Base-by-base conservation (phyloP, 2,888 invertebrate genomes). In the Trichopria drosophilae region DNA sequence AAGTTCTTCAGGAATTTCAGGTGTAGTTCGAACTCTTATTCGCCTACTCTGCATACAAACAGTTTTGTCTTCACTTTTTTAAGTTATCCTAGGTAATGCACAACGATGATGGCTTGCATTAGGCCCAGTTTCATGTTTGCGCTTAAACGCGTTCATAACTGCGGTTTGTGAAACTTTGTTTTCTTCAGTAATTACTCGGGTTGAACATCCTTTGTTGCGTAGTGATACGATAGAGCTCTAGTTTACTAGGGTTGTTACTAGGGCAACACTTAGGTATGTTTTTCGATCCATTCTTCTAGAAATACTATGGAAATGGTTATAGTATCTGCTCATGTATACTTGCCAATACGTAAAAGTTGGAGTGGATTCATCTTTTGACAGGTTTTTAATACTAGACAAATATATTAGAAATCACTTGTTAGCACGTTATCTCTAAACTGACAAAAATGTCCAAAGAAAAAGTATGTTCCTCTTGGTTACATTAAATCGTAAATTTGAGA, bases 201-300 rank as follows among this genome's bases (percentile, higher is more conserved):
- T 51, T 3, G 46, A 45, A 37, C 46, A 51, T 12, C 36, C 51
- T 46, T 51, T 42, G 26, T 41, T 20, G 32, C 42, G 46, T 7
- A 51, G 40, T 29, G 45, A n/a, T 6, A 51, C 31, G 37, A 51
- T 51, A 42, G n/a, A n/a, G n/a, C n/a, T n/a, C n/a, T n/a, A n/a
- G n/a, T n/a, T n/a, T n/a, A n/a, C n/a, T n/a, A n/a, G n/a, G n/a
- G 41, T 24, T n/a, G 26, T 29, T 13, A 36, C 42, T 36, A 45
- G 44, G 40, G 44, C 51, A 23, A 45, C 23, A n/a, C 45, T 40
- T 1, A 51, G 26, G 26, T 51, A 34, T 12, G 20, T 10, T 39
- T 45, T 50, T 37, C 42, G 42, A 5, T 36, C 41, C 49, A 42
- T 49, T 35, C 36, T 34, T 44, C 23, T 44, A 15, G 9, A 42